phyloP scores from a whole-genome alignment of 2,113 vertebrate genomes.

The Emydura subglobosa region DNA sequence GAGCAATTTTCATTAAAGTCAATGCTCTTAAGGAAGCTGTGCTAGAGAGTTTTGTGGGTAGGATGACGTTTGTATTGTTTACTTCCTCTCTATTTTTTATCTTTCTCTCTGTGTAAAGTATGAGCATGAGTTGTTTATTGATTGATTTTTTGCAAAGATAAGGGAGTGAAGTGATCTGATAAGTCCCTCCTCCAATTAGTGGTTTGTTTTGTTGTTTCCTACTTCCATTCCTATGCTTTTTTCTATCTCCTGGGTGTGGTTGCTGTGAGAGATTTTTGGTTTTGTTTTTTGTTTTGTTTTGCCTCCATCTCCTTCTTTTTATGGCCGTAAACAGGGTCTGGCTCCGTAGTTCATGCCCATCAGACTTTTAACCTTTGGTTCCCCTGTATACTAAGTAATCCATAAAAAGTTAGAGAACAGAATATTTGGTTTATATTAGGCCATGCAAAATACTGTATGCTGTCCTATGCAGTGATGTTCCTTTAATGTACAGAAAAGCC shows the following conservation, averaged over 20 bases:
- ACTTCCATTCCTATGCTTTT: background rate
- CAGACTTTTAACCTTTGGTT: background rate
- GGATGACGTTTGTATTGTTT: slow-evolving; percentile 3
- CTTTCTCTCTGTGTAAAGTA: background rate
- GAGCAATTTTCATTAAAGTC: background rate
- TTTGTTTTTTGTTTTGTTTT: background rate
- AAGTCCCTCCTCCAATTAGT: slow-evolving; percentile 10
- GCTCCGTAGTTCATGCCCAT: background rate
- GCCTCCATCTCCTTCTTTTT: slow-evolving; percentile 5
- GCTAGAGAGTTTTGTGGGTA: background rate
- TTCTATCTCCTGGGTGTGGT: background rate
- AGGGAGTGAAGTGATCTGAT: background rate
- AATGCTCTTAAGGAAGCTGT: background rate
- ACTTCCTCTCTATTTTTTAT: background rate
- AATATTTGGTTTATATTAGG: background rate
- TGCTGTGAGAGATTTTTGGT: too few species aligned
- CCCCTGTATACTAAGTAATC: background rate
- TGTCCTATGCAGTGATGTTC: background rate
- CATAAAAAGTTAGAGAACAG: background rate
- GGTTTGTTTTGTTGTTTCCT: background rate
- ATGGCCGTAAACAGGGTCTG: background rate
- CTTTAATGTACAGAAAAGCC: background rate
- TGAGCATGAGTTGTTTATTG: background rate
- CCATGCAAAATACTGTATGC: background rate
- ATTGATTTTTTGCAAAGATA: slow-evolving; percentile 13